A percentile compares a stretch with the other conserved stretches of the same genome.
phyloP scores from a whole-genome alignment of 1,140 invertebrate genomes.

The Drosophila guanche region DNA sequence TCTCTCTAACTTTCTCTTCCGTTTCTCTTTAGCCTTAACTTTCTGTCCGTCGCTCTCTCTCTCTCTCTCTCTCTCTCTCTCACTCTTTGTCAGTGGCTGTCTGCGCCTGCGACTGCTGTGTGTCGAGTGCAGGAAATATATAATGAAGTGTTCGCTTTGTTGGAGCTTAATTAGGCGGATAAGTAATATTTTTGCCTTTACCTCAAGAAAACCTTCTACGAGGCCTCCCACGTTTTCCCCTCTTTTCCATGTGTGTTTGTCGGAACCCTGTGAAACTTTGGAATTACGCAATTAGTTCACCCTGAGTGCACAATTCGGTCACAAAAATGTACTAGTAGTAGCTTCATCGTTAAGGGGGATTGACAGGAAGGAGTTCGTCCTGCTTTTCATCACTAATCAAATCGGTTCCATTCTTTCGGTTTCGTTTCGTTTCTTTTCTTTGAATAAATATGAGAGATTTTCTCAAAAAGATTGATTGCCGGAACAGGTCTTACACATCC shows the following conservation, averaged over 20 bases:
- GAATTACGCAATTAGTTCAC: conserved; percentile 74
- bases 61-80: not conserved
- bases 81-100: conserved; percentile 15
- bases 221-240: no score
- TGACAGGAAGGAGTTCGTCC: conserved; percentile 7
- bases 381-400: conserved; percentile 36
- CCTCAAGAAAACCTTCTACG: not conserved
- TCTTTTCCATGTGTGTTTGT: conserved; percentile 12
- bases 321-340: conserved; percentile 19
- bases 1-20: conserved; percentile 1
- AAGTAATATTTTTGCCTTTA: conserved; percentile 75
- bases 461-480: conserved; percentile 22
- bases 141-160: conserved; percentile 81
- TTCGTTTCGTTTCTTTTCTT: no score
- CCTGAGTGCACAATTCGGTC: conserved; percentile 71
- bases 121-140: conserved; percentile 70
- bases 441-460: conserved; percentile 6
- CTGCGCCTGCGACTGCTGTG: conserved; percentile 16
- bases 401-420: conserved; percentile 11
- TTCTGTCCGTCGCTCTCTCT: not conserved
- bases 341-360: not conserved
- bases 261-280: conserved; percentile 32
- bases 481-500: conserved; percentile 4
- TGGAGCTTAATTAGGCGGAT: conserved; percentile 78
- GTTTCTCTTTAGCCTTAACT: not conserved